A percentile compares a stretch with the other conserved stretches of the same genome.
phyloP scores from a whole-genome alignment of 2,888 invertebrate genomes.

The Sclerodermus sp. region DNA sequence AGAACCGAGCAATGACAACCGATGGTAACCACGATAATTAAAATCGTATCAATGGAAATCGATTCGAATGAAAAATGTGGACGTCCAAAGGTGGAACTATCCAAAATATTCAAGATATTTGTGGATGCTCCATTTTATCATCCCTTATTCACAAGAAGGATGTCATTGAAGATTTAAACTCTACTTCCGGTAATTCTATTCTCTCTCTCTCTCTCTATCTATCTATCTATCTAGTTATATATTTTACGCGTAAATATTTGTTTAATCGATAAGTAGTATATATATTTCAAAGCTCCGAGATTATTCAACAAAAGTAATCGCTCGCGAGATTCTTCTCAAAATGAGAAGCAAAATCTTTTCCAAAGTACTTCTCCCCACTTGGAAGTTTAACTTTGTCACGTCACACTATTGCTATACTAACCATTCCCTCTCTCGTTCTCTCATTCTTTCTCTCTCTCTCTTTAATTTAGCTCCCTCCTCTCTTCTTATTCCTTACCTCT shows the following conservation, averaged over 20 bases:
- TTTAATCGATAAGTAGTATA: too few relatives aligned
- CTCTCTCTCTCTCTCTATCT: too few relatives aligned
- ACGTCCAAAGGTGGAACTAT: not conserved
- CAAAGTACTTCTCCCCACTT: too few relatives aligned
- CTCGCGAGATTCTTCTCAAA: not conserved
- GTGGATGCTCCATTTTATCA: conserved; percentile 33
- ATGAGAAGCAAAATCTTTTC: too few relatives aligned
- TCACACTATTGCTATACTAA: too few relatives aligned
- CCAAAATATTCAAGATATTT: conserved; percentile 24
- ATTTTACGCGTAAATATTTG: too few relatives aligned
- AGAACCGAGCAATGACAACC: too few relatives aligned
- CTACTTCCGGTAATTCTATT: conserved; percentile 36
- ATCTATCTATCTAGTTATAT: too few relatives aligned
- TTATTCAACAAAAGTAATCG: conserved; percentile 6
- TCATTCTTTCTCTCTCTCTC: conserved; percentile 6
- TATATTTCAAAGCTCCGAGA: too few relatives aligned
- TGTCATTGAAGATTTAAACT: conserved; percentile 21
- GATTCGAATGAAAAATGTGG: not conserved
- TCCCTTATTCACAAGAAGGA: conserved; percentile 29
- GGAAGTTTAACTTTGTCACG: too few relatives aligned
- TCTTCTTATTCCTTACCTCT: too few relatives aligned
- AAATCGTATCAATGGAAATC: not conserved
- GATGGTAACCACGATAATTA: too few relatives aligned
- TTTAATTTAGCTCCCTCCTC: conserved; percentile 9
- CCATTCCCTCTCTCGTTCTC: conserved; percentile 10